phyloP scores from a whole-genome alignment of 64 coral and sea anemone genomes.

The Montipora efflorescens region DNA sequence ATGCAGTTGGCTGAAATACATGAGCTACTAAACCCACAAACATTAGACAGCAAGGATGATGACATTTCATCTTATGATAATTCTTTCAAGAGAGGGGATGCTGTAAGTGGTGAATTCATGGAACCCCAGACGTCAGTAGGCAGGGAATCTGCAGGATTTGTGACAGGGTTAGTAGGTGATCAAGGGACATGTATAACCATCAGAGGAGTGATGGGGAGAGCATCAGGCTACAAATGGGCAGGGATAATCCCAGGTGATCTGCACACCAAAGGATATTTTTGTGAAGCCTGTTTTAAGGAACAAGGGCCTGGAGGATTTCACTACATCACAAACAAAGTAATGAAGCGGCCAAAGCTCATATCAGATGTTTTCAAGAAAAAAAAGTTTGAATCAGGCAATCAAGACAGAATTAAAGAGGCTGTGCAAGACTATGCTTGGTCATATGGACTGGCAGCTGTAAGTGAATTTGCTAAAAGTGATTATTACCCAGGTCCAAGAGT shows the following conservation, averaged over 20 bases:
- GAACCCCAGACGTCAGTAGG: too few species aligned
- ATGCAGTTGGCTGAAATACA: slow-evolving; percentile 49
- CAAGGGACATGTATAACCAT: slow-evolving; percentile 20
- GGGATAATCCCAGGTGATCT: neutral
- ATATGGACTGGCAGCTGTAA: too few species aligned
- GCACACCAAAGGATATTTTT: too few species aligned
- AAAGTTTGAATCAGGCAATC: too few species aligned
- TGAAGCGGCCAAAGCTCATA: too few species aligned
- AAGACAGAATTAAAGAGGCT: too few species aligned
- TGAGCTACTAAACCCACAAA: slow-evolving; percentile 20
- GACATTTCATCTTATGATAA: slow-evolving; percentile 52
- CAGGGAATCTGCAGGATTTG: neutral
- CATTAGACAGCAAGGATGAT: slow-evolving; percentile 56
- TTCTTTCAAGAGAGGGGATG: slow-evolving; percentile 16
- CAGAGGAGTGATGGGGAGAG: slow-evolving; percentile 4
- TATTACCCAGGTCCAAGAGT: too few species aligned
- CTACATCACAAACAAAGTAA: neutral
- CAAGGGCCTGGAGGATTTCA: neutral
- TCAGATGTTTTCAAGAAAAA: too few species aligned
- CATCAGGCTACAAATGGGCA: slow-evolving; percentile 20
- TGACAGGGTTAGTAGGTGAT: neutral
- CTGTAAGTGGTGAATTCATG: neutral
- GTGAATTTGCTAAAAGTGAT: too few species aligned
- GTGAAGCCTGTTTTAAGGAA: too few species aligned
- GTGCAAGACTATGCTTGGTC: too few species aligned